Evolutionary conservation across 2,797 vertebrate species (phyloP).

Genomic region (Xiphophorus birchmanni): DNA sequence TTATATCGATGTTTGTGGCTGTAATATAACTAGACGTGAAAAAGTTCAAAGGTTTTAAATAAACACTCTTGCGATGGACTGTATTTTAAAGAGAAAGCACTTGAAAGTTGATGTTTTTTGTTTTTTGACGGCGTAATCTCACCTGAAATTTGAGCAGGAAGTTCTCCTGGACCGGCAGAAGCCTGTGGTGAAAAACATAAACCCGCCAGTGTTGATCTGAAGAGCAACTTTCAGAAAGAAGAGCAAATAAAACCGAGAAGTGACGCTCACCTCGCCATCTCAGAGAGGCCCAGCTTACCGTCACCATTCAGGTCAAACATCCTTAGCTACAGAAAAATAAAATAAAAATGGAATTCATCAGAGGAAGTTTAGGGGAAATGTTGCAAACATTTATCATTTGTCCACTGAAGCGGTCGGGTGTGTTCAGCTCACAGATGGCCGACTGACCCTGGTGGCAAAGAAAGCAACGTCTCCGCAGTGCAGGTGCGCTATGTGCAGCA

Average conservation of each 20-base stretch:
- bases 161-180: conserved; percentile 94
- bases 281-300: conserved; percentile 94
- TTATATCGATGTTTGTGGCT: background rate
- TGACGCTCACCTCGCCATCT: conserved; percentile 92
- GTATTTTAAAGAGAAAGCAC: background rate
- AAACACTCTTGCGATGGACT: background rate
- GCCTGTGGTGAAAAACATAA: conserved; percentile 77
- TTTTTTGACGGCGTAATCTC: conserved; percentile 28
- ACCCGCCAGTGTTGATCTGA: conserved; percentile 1
- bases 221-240: background rate
- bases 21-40: background rate
- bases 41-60: background rate
- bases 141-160: conserved; percentile 96
- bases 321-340: conserved; percentile 81
- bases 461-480: background rate
- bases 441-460: background rate
- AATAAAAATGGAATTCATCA: conserved; percentile 29
- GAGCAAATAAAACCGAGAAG: background rate
- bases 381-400: background rate
- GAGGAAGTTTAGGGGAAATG: background rate
- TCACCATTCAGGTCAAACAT: conserved; percentile 98
- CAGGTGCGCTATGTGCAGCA: background rate
- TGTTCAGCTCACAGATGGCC: conserved; percentile 21
- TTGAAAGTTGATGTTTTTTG: background rate
- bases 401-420: conserved; percentile 1